Base-by-base conservation (phyloP, 2,888 invertebrate genomes). In the Acholoe squamosa region DNA sequence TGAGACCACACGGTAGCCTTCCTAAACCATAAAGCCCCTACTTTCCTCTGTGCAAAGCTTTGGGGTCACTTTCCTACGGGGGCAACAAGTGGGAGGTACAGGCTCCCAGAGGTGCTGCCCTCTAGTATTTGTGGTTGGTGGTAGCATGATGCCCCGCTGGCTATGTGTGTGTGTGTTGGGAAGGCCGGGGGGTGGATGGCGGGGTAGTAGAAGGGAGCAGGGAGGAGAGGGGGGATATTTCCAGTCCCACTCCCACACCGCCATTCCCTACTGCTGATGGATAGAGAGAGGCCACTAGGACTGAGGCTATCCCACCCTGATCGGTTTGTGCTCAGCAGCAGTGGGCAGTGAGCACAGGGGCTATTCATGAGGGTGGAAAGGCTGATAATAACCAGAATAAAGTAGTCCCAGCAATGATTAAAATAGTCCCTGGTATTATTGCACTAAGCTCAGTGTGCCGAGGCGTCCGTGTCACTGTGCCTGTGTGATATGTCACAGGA, bases 361-460 rank as follows among this genome's bases (percentile, higher is more conserved):
- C 28, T 3, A 28, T 1, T 25, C 5, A 3, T 14, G 14, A 3
- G n/a, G 28, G 71, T 16, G 28, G 31, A 28, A 25, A 10, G 71
- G 71, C 3, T 28, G 71, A 71, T 3, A 71, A 71, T 71, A 71
- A 71, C 71, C 28, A 71, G 71, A 71, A 71, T 71, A 25, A 71
- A 71, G 71, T 71, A 71, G 71, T 71, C 71, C 71, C 28, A 5
- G 71, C 71, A 71, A 71, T 71, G 71, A 71, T 28, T 71, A 71
- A 71, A 71, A 71, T 71, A 71, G 71, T 71, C 71, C 71, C 71
- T 43, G 28, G 71, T 71, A 71, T 71, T 71, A 71, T 71, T 71
- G 71, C 28, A 25, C 71, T 28, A 14, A 22, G 12, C 71, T 14
- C 71, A 61, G 61, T 19, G 5, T 14, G 25, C 71, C 28, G 28